These are phyloP conservation scores for Drosophila meridiana DNA, from an alignment of 2,888 invertebrate genomes.

Conservation along the genomic window DNA sequence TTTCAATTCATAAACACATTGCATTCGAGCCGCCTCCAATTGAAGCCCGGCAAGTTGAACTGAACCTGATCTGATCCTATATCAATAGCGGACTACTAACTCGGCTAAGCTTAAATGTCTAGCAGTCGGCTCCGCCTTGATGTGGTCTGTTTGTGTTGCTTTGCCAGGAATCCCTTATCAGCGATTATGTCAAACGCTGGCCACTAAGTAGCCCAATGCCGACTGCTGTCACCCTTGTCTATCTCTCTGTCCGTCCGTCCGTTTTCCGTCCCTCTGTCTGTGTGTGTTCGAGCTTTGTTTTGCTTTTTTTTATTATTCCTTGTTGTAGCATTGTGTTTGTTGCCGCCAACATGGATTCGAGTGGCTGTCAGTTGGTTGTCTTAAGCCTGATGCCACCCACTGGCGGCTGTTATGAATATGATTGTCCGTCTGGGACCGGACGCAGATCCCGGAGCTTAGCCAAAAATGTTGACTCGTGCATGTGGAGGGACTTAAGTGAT, in stretches of 20 bases:
- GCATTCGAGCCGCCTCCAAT: not conserved
- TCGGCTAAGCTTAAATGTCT: not conserved
- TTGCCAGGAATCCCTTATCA: slow-evolving; percentile 65
- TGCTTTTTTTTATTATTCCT: slow-evolving; percentile 11
- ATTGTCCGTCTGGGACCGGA: slow-evolving; percentile 12
- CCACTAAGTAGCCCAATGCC: slow-evolving; percentile 63
- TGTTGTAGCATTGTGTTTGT: slow-evolving; percentile 32
- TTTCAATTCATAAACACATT: not conserved
- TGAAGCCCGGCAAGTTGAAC: not conserved
- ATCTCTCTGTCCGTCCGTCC: slow-evolving; percentile 17
- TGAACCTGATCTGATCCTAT: not conserved
- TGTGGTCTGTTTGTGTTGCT: slow-evolving; percentile 2
- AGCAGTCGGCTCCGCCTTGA: not conserved
- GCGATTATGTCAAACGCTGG: slow-evolving; percentile 71
- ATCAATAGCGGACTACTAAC: slow-evolving; percentile 1
- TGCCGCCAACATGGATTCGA: slow-evolving; percentile 28
- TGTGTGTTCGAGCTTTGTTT: slow-evolving; percentile 4
- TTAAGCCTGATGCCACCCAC: slow-evolving; percentile 25
- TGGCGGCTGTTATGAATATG: slow-evolving; percentile 64
- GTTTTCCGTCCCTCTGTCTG: not conserved
- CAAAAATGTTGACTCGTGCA: slow-evolving; percentile 72
- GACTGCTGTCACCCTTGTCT: slow-evolving; percentile 35
- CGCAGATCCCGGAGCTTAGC: slow-evolving; percentile 35
- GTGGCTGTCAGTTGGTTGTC: slow-evolving; percentile 36
- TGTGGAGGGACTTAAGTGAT: slow-evolving; percentile 72